Conservation (phyloP, 2,888 invertebrate species). For the Drosophila conformis region DNA sequence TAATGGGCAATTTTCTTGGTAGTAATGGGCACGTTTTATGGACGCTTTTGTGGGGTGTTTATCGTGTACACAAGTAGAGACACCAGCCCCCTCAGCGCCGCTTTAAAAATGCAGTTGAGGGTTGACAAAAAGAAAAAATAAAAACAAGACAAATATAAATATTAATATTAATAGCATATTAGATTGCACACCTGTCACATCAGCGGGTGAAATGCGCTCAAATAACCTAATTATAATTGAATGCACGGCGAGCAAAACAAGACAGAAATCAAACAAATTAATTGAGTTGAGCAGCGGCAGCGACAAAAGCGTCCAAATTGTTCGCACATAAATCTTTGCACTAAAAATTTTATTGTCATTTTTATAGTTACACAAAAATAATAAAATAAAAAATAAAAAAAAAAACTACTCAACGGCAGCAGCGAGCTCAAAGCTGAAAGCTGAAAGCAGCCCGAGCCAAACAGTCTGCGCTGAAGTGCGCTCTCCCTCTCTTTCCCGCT, state of each 20-base stretch:
- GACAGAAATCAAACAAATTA: conserved; percentile 50
- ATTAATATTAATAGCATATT: conserved; percentile 62
- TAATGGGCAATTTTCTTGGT: conserved; percentile 83
- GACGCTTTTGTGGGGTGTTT: conserved; percentile 83
- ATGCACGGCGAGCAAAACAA: conserved; percentile 14
- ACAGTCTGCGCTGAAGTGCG: conserved; percentile 60
- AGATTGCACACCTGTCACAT: conserved; percentile 59
- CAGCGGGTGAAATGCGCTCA: conserved; percentile 6
- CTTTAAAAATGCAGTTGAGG: conserved; percentile 43
- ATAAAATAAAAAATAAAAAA: conserved; percentile 37
- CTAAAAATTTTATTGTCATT: conserved; percentile 81
- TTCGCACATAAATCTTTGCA: conserved; percentile 84
- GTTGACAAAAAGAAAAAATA: conserved; percentile 29
- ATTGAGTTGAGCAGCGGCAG: conserved; percentile 33
- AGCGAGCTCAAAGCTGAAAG: not conserved
- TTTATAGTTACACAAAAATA: conserved; percentile 69
- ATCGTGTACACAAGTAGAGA: conserved; percentile 63
- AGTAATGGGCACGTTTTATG: conserved; percentile 83
- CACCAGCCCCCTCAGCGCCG: not conserved
- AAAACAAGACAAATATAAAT: conserved; percentile 26
- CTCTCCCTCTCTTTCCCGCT: conserved; percentile 10
- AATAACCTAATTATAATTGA: conserved; percentile 12
- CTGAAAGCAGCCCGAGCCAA: conserved; percentile 52
- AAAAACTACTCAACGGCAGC: conserved; percentile 48
- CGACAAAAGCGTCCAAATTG: conserved; percentile 63